A percentile compares a stretch with the other conserved stretches of the same genome.
Conservation (phyloP, 2,888 invertebrate species). For the Drosophila fungiperda region DNA sequence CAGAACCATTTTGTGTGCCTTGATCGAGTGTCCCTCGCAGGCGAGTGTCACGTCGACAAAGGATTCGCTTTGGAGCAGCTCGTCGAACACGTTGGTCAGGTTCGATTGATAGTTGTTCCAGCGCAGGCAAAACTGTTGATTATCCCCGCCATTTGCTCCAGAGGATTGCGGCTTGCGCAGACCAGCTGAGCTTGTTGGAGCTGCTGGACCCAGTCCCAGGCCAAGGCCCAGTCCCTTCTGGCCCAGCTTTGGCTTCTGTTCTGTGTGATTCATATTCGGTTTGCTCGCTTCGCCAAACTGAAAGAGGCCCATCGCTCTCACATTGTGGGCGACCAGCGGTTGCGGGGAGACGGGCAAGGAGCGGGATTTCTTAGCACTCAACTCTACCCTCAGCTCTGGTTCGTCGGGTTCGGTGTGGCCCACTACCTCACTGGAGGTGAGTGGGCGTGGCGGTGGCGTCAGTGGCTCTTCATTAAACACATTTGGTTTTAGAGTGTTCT, state of each 20-base stretch:
- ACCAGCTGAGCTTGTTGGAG: not conserved
- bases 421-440: conserved; percentile 82
- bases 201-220: not conserved
- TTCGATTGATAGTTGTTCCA: conserved; percentile 98
- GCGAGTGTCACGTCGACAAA: conserved; percentile 97
- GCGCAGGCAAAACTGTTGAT: conserved; percentile 94
- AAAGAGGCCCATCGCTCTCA: conserved; percentile 68
- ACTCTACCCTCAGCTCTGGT: conserved; percentile 70
- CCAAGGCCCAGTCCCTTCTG: conserved; percentile 12
- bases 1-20: conserved; percentile 96
- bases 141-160: conserved; percentile 42
- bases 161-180: conserved; percentile 5
- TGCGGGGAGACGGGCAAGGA: conserved; percentile 83
- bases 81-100: conserved; percentile 92
- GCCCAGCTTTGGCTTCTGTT: conserved; percentile 40
- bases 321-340: conserved; percentile 60
- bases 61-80: conserved; percentile 94
- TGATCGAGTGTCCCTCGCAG: conserved; percentile 95
- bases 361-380: conserved; percentile 79
- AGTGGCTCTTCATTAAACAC: conserved; percentile 50
- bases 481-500: conserved; percentile 31
- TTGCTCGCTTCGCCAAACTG: conserved; percentile 59
- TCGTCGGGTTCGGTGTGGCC: conserved; percentile 71
- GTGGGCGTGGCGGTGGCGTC: conserved; percentile 82
- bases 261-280: conserved; percentile 3